phyloP scores from a whole-genome alignment of 2,113 vertebrate species.

The Macquaria australasica region DNA sequence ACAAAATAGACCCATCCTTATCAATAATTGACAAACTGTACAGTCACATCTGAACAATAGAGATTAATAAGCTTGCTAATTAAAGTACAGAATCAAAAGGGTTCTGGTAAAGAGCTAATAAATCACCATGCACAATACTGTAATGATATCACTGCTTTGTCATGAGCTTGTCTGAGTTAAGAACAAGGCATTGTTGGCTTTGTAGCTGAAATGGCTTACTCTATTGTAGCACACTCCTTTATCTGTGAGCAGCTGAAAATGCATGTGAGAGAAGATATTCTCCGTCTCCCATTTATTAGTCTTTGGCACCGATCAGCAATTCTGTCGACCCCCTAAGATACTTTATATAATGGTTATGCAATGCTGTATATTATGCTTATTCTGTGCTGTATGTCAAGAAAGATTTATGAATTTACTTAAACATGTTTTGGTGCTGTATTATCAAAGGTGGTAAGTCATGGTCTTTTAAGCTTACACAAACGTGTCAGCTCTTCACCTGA shows the following conservation, averaged over 20 bases:
- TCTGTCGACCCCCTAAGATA: not conserved
- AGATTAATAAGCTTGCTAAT: constrained; percentile 39
- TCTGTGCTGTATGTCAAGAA: not conserved
- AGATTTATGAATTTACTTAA: not conserved
- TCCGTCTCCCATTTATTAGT: not conserved
- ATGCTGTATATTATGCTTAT: not conserved
- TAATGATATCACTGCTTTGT: constrained; percentile 28
- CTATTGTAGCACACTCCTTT: not conserved
- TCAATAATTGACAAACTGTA: constrained; percentile 10
- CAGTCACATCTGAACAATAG: constrained; percentile 32
- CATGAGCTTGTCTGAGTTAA: constrained; percentile 28
- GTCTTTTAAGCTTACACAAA: not conserved
- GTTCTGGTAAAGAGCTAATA: constrained; percentile 26
- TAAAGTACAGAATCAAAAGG: constrained; percentile 26
- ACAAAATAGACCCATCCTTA: constrained; percentile 19
- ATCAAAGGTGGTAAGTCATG: not conserved
- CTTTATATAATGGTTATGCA: not conserved
- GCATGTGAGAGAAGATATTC: not conserved
- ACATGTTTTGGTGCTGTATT: not conserved
- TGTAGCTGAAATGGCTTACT: constrained; percentile 14
- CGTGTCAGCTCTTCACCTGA: no score
- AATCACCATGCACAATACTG: constrained; percentile 35
- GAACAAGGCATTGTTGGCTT: constrained; percentile 25
- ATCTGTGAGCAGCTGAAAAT: not conserved
- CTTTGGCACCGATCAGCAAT: not conserved